Percentiles rank a stretch among this genome's conserved stretches.
These are phyloP conservation scores for Pseudomyrmex flavicornis DNA, from an alignment of 1,140 invertebrate genomes.

Conservation along the genomic window DNA sequence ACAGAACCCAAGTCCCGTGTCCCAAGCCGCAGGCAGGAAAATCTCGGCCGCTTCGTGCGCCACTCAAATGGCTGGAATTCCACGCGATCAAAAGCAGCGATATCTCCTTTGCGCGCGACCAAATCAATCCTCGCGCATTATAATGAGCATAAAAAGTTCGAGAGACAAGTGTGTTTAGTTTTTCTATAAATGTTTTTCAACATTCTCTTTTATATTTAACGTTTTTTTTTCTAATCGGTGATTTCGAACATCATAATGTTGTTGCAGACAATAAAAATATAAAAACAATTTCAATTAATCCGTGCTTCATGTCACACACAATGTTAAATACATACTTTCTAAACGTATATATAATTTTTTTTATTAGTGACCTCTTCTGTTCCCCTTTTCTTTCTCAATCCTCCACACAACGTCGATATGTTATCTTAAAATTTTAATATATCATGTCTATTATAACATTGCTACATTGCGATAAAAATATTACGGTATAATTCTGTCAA, in stretches of 20 bases:
- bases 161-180: too few species aligned
- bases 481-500: neutral
- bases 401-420: neutral
- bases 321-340: neutral
- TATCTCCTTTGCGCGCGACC: too few species aligned
- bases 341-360: neutral
- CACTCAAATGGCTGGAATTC: neutral
- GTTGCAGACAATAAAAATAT: too few species aligned
- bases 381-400: too few species aligned
- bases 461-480: neutral
- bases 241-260: too few species aligned
- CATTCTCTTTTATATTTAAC: too few species aligned
- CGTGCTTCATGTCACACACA: neutral
- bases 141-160: too few species aligned
- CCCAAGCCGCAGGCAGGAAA: slow-evolving; percentile 47
- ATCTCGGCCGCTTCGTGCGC: neutral
- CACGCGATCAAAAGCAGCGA: too few species aligned
- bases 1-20: slow-evolving; percentile 14
- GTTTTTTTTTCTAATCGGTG: too few species aligned
- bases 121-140: too few species aligned
- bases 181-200: too few species aligned
- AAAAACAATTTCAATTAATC: too few species aligned
- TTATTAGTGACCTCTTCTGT: neutral
- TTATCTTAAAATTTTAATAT: neutral
- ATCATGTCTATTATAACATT: neutral